Evolutionary conservation across 2,113 vertebrate species (phyloP), one percentile per base, ranked within the genome.

Genomic region (Pedionomus torquatus): DNA sequence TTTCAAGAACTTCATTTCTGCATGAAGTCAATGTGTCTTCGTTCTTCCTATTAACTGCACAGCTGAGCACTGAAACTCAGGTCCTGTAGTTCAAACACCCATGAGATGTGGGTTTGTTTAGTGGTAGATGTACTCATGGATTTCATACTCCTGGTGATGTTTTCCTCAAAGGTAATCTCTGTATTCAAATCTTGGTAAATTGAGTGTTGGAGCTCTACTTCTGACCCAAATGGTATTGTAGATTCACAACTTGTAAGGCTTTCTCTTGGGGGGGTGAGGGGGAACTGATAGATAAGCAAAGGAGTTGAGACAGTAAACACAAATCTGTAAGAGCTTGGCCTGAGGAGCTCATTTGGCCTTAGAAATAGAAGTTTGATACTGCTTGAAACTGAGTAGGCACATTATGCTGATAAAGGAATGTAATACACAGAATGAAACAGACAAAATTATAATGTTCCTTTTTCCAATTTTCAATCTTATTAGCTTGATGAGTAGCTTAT

Each of bases 91-190:
- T 9, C 87, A 51, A 87, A 19, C 49, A 41, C 24, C 24, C 17
- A 11, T 23, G 51, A 7, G 25, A 13, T 11, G 30, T 85, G 66
- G 41, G 10, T 46, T 10, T 80, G 30, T 51, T 77, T 20, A 37
- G 13, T 70, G 26, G 39, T 80, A 61, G 44, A 37, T 57, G 13
- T 65, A 10, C 17, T 52, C 44, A 49, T 81, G 60, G 11, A 19
- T 91, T 81, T 87, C 20, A 10, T 31, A 21, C 17, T 33, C 13
- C 11, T 2, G 0, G 0, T 13, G 0, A 63, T 13, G 31, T 65
- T 89, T 93, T 81, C 11, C 46, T 48, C 4, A 3, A 18, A 88
- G 14, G 31, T 57, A 43, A 31, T 65, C 6, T 66, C 41, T 44
- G 1, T 69, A 24, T 79, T 75, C 33, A 76, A 31, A 78, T 16